These are phyloP conservation scores for Phoenoteleia sp. DNA, from an alignment of 2,888 invertebrate species.

Conservation along the genomic window DNA sequence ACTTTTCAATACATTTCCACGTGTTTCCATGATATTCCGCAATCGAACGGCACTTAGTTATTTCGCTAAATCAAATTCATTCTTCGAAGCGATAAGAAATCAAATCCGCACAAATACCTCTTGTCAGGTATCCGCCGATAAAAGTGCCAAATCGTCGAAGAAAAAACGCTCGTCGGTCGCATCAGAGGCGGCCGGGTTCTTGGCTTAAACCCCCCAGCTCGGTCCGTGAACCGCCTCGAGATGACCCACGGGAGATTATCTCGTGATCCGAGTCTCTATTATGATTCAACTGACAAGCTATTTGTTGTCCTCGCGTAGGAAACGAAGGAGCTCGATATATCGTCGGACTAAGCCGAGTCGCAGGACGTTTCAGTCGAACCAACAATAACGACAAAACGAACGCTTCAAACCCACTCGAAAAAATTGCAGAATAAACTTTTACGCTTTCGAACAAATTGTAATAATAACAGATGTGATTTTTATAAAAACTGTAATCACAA, in stretches of 20 bases:
- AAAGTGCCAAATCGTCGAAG: slow-evolving; percentile 45
- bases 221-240: slow-evolving; percentile 60
- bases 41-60: slow-evolving; percentile 24
- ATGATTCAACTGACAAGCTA: slow-evolving; percentile 83
- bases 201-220: slow-evolving; percentile 31
- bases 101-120: slow-evolving; percentile 32
- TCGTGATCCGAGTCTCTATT: slow-evolving; percentile 82
- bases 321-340: slow-evolving; percentile 58
- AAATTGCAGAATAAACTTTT: slow-evolving; percentile 1
- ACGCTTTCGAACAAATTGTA: background rate
- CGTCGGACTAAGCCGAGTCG: slow-evolving; percentile 33
- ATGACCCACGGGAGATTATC: slow-evolving; percentile 80
- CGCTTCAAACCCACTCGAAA: background rate
- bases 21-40: slow-evolving; percentile 16
- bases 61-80: slow-evolving; percentile 48
- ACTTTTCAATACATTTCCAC: background rate
- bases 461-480: background rate
- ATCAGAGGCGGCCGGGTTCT: slow-evolving; percentile 15
- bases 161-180: slow-evolving; percentile 37
- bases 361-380: slow-evolving; percentile 25
- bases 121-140: slow-evolving; percentile 30
- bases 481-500: no score
- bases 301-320: slow-evolving; percentile 80
- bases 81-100: slow-evolving; percentile 42
- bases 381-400: slow-evolving; percentile 41